Conservation (phyloP, 2,113 vertebrate genomes). For the Archilochus colubris region DNA sequence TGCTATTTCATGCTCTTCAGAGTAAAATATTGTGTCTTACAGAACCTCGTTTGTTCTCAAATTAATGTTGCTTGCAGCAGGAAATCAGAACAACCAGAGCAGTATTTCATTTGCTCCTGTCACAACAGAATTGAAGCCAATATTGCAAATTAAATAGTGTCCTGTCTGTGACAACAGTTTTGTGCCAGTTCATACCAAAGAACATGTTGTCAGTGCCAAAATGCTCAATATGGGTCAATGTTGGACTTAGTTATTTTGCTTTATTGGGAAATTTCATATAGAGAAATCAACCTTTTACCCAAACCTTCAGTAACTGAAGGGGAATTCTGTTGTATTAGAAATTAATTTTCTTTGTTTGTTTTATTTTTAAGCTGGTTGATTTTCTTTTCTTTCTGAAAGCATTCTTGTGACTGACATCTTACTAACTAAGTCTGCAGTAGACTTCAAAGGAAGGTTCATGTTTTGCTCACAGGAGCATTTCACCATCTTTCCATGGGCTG, state of each 20-base stretch:
- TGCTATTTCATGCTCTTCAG: conserved; percentile 22
- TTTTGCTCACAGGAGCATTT: neutral
- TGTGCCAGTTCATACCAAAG: neutral
- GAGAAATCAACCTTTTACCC: neutral
- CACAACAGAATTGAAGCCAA: conserved; percentile 41
- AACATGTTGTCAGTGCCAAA: neutral
- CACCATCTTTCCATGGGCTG: neutral
- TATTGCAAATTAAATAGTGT: conserved; percentile 1
- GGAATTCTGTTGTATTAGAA: neutral
- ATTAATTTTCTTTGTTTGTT: neutral
- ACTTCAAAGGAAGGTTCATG: neutral
- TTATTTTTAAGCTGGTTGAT: neutral
- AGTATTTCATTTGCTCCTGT: conserved; percentile 3
- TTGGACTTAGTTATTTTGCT: neutral
- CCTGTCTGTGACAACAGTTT: neutral
- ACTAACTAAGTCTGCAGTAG: neutral
- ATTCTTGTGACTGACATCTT: neutral
- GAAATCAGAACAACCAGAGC: neutral
- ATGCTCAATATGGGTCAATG: neutral
- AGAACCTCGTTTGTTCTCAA: neutral
- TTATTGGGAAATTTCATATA: neutral
- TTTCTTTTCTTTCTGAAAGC: neutral
- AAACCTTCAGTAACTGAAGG: neutral
- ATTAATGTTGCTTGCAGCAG: conserved; percentile 11
- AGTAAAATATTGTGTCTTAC: conserved; percentile 8